Conservation (phyloP, 2,888 invertebrate genomes). For the Himalopsyche tibetana region DNA sequence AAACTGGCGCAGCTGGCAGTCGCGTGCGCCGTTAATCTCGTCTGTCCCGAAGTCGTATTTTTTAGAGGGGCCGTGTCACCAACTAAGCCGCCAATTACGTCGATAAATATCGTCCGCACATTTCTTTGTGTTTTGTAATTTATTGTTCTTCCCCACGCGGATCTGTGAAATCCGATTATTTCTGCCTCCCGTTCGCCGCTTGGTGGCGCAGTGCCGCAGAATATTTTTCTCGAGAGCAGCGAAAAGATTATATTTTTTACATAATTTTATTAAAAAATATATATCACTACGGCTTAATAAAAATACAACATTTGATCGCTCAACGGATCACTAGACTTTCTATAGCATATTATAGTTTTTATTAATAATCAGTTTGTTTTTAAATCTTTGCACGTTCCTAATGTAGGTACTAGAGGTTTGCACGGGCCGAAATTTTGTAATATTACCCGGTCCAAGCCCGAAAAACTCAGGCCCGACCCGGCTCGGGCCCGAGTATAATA, state of each 20-base stretch:
- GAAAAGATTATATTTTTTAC: neutral
- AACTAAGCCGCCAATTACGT: slow-evolving; percentile 16
- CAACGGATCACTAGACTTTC: too few relatives aligned
- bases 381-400: too few relatives aligned
- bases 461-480: too few relatives aligned
- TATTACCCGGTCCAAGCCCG: too few relatives aligned
- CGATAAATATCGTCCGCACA: slow-evolving; percentile 41
- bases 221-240: neutral
- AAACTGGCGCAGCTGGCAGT: slow-evolving; percentile 14
- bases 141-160: slow-evolving; percentile 19
- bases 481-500: too few relatives aligned
- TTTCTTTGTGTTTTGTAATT: slow-evolving; percentile 25
- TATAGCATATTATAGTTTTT: too few relatives aligned
- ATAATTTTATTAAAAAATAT: too few relatives aligned
- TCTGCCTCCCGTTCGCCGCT: slow-evolving; percentile 3
- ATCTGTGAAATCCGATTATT: slow-evolving; percentile 29
- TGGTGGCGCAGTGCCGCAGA: neutral
- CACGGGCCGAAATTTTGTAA: too few relatives aligned
- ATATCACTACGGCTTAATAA: too few relatives aligned
- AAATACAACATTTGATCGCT: too few relatives aligned
- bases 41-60: slow-evolving; percentile 12
- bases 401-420: too few relatives aligned
- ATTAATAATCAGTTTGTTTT: too few relatives aligned
- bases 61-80: slow-evolving; percentile 31
- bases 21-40: slow-evolving; percentile 26